A percentile compares a stretch with the other conserved stretches of the same genome.
phyloP scores from a whole-genome alignment of 1,140 invertebrate genomes.

The Ceratosolen fusciceps region DNA sequence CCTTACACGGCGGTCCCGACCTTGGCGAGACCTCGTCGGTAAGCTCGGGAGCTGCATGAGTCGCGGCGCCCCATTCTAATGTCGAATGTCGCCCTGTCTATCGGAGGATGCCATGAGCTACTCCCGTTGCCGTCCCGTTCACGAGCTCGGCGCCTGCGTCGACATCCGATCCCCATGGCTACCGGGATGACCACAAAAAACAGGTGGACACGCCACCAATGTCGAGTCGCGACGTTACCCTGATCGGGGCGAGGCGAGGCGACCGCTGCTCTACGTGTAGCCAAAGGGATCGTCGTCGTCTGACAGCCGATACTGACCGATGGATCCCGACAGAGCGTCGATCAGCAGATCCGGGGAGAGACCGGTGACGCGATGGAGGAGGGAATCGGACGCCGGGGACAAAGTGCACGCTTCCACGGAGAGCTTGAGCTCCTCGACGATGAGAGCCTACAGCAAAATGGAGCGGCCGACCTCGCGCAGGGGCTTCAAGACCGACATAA shows the following conservation, averaged over 20 bases:
- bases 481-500: slow-evolving; percentile 59
- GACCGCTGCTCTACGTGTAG: too few species aligned
- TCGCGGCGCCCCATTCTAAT: too few species aligned
- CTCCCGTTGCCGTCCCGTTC: background rate
- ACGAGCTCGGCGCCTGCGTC: too few species aligned
- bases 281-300: too few species aligned
- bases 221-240: too few species aligned
- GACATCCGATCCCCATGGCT: background rate
- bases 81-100: too few species aligned
- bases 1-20: too few species aligned
- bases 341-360: slow-evolving; percentile 51
- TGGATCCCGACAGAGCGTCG: slow-evolving; percentile 48
- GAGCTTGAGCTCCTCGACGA: slow-evolving; percentile 43
- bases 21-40: background rate
- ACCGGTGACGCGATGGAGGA: slow-evolving; percentile 56
- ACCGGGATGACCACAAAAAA: background rate
- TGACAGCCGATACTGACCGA: background rate
- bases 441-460: slow-evolving; percentile 57
- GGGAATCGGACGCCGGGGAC: slow-evolving; percentile 43
- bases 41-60: background rate
- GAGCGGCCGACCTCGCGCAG: slow-evolving; percentile 66
- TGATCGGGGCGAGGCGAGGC: background rate
- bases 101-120: background rate
- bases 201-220: too few species aligned
- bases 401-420: slow-evolving; percentile 38